Conservation (phyloP, 1,140 invertebrate genomes). For the Ridgeia piscesae region DNA sequence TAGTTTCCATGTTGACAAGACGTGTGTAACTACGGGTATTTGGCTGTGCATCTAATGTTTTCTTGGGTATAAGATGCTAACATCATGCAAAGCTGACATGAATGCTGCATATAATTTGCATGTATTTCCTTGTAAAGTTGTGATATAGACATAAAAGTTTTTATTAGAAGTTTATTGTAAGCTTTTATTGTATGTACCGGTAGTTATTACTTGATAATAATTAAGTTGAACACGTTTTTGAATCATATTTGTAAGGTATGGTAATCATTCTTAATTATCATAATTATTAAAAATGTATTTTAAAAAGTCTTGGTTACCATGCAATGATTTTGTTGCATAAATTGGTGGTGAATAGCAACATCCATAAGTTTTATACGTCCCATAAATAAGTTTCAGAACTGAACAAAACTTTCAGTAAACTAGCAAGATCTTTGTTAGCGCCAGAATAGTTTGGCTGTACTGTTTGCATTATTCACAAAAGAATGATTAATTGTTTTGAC, state of each 20-base stretch:
- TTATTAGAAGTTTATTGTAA: neutral
- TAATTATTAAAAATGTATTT: neutral
- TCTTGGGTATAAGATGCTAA: neutral
- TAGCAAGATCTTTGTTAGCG: no score
- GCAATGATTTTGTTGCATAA: neutral
- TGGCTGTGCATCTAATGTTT: neutral
- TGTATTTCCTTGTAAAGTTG: neutral
- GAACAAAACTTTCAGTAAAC: no score
- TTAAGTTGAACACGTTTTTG: neutral
- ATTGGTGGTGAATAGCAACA: neutral
- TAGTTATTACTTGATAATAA: neutral
- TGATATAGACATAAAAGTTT: neutral
- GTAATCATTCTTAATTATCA: neutral
- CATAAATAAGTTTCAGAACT: no score
- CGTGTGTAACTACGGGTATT: neutral
- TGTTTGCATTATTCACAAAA: no score
- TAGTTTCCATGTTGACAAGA: neutral
- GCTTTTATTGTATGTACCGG: no score
- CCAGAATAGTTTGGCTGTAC: no score
- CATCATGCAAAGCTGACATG: neutral
- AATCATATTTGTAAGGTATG: neutral
- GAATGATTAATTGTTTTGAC: no score
- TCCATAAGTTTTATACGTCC: neutral
- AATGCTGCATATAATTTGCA: neutral
- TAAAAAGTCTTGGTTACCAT: neutral